Evolutionary conservation across 2,113 vertebrate species (phyloP), one percentile per base, ranked within the genome.

Genomic region (Microtus oregoni): DNA sequence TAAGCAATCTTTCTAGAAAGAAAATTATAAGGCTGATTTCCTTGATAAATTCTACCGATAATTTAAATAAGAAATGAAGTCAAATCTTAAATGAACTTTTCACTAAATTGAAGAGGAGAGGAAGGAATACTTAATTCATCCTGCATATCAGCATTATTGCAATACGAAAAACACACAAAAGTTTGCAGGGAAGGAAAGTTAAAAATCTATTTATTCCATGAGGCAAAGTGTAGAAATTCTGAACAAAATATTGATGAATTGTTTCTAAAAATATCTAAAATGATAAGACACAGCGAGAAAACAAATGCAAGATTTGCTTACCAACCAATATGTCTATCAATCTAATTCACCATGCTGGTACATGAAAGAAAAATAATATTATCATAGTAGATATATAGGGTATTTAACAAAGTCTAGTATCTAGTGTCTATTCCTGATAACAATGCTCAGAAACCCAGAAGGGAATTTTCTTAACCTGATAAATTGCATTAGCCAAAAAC

Each of bases 391-490:
- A n/a, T 19, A 58, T 55, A 85, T 90, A 78, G 41, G 78, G 1
- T 44, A 88, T 93, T 93, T 97, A 22, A 78, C 13, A 94, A 85
- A 88, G 32, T 58, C 28, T 58, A 85, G 47, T 20, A 35, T 91
- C 10, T 32, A 90, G 38, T 19, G n/a, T 90, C 9, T 65, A 85
- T 85, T 96, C 65, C n/a, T 96, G 38, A n/a, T 77, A 73, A 77
- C 78, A 88, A 50, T 50, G 81, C 20, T 81, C 11, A 79, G 32
- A 32, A 79, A 86, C 65, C 12, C 2, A 61, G 28, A 87, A 75
- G 24, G 17, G 86, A 76, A 78, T 58, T 73, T 73, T 44, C 15
- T 78, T 85, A 72, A 91, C 19, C 6, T 35, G 44, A 73, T 88
- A 78, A 90, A 47, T 13, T 85, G 26, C 1, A 65, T 55, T 50